These are phyloP conservation scores for Tanytarsus gracilentus DNA, from an alignment of 2,888 invertebrate species.

Conservation along the genomic window DNA sequence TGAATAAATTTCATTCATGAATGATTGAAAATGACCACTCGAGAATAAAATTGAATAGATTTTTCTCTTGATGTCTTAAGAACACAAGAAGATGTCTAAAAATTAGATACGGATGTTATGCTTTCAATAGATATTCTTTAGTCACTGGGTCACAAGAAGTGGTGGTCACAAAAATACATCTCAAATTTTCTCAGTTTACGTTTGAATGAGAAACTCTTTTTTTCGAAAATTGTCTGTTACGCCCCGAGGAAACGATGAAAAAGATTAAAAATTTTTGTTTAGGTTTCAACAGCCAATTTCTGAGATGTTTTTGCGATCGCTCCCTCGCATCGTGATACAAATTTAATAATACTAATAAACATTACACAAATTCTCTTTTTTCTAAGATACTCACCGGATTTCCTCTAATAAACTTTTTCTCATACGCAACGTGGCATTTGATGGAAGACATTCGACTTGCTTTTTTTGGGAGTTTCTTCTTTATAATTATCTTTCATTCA, in stretches of 20 bases:
- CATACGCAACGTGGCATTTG: constrained; percentile 17
- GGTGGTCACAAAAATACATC: too few species aligned
- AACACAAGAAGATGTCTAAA: too few species aligned
- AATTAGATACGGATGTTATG: too few species aligned
- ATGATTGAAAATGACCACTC: too few species aligned
- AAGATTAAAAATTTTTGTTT: constrained; percentile 5
- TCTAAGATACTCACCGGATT: constrained; percentile 23
- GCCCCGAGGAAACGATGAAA: constrained; percentile 9
- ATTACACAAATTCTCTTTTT: not conserved
- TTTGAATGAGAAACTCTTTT: not conserved
- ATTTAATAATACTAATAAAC: constrained; percentile 27
- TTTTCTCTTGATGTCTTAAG: too few species aligned
- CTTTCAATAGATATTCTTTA: too few species aligned
- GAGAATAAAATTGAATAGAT: too few species aligned
- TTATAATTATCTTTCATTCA: not conserved
- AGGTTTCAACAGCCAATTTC: not conserved
- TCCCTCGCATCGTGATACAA: constrained; percentile 15
- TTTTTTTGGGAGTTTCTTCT: not conserved
- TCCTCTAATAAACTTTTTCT: constrained; percentile 14
- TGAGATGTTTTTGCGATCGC: not conserved
- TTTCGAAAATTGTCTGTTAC: constrained; percentile 5
- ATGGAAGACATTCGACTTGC: constrained; percentile 26
- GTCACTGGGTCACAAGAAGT: too few species aligned
- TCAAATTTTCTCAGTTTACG: too few species aligned
- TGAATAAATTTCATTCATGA: too few species aligned